These are phyloP conservation scores for Baryphthengus martii DNA, from an alignment of 2,113 vertebrate species.

Conservation along the genomic window DNA sequence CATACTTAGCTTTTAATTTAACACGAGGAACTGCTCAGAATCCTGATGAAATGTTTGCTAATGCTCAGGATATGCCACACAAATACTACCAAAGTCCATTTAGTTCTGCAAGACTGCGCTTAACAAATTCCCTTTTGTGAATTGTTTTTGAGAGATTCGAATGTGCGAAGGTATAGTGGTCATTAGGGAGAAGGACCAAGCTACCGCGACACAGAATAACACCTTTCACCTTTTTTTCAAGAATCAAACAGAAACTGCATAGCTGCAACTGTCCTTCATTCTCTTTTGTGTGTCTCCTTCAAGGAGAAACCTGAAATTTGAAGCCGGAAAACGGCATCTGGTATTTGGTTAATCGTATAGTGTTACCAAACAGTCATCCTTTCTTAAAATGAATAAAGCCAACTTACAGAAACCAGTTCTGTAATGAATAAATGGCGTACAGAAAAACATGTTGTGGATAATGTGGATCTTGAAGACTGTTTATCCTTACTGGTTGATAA, in stretches of 20 bases:
- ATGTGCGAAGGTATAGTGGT: neutral
- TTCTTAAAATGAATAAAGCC: neutral
- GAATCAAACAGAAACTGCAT: neutral
- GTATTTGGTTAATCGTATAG: neutral
- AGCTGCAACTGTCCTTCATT: neutral
- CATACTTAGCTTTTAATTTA: neutral
- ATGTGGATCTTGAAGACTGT: neutral
- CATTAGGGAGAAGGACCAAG: neutral
- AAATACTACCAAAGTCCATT: constrained; percentile 17
- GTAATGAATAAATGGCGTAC: neutral
- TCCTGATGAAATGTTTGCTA: neutral
- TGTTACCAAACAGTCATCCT: neutral
- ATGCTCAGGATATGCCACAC: neutral
- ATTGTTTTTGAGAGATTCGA: neutral
- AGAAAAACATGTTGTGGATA: neutral
- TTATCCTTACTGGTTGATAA: neutral
- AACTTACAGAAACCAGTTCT: neutral
- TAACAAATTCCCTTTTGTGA: constrained; percentile 3
- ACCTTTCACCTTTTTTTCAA: neutral
- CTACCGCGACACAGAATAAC: neutral
- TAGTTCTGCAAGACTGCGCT: neutral
- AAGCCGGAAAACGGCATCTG: neutral
- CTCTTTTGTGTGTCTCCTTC: neutral
- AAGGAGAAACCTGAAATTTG: neutral
- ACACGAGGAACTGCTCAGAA: neutral